Evolutionary conservation across 2,888 invertebrate species (phyloP).

Genomic region (Lamellibrachia satsuma): DNA sequence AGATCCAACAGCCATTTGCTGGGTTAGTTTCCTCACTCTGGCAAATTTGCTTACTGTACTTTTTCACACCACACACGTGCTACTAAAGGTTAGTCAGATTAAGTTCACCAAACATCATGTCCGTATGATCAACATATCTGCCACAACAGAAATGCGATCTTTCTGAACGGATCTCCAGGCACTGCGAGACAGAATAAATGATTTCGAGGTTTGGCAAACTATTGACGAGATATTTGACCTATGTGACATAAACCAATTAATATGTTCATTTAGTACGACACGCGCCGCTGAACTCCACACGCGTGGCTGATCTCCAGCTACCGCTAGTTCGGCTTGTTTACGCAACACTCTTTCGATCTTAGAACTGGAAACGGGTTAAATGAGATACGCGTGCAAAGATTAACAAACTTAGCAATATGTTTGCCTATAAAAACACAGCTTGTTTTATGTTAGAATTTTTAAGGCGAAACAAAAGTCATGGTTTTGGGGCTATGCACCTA

Average conservation of each 20-base stretch:
- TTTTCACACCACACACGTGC: neutral
- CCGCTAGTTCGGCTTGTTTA: too few species aligned
- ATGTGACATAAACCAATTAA: neutral
- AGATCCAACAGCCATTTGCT: neutral
- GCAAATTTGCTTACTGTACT: neutral
- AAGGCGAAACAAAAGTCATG: too few species aligned
- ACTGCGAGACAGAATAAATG: neutral
- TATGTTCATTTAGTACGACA: neutral
- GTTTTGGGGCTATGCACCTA: too few species aligned
- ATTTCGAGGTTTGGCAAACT: neutral
- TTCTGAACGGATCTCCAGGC: neutral
- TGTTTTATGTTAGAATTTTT: too few species aligned
- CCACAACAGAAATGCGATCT: neutral
- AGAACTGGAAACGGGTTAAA: too few species aligned
- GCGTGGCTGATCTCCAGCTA: neutral
- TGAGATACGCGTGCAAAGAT: too few species aligned
- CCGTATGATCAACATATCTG: neutral
- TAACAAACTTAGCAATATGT: too few species aligned
- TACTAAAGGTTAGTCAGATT: neutral
- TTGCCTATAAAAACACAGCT: too few species aligned
- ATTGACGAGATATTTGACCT: neutral
- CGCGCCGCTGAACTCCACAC: constrained; percentile 4
- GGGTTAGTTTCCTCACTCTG: neutral
- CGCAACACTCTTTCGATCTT: too few species aligned
- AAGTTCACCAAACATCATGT: neutral